A percentile compares a stretch with the other conserved stretches of the same genome.
Evolutionary conservation across 2,888 invertebrate species (phyloP).

Genomic region (Erebia aethiops): DNA sequence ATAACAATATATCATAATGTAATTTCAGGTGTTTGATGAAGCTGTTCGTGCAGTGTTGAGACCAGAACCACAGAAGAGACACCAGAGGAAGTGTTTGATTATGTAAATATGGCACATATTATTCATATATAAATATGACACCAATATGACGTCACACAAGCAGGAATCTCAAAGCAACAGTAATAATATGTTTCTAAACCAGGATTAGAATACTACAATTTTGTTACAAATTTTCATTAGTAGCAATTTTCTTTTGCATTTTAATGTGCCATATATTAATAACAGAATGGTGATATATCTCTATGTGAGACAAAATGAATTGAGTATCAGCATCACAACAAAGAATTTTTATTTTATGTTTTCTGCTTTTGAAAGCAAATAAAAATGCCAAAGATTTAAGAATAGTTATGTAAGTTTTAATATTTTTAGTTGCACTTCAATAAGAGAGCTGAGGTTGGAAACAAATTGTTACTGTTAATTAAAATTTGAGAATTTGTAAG

Average conservation of each 20-base stretch:
- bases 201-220: slow-evolving; percentile 33
- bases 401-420: slow-evolving; percentile 71
- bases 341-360: slow-evolving; percentile 54
- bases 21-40: slow-evolving; percentile 96
- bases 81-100: slow-evolving; percentile 94
- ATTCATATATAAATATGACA: no score
- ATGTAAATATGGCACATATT: slow-evolving; percentile 83
- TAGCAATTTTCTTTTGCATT: slow-evolving; percentile 30
- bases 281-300: slow-evolving; percentile 24
- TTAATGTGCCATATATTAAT: slow-evolving; percentile 54
- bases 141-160: slow-evolving; percentile 52
- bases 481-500: slow-evolving; percentile 50
- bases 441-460: slow-evolving; percentile 67
- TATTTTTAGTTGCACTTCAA: slow-evolving; percentile 56
- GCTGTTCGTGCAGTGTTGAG: slow-evolving; percentile 98
- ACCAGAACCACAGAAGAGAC: slow-evolving; percentile 97
- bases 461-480: slow-evolving; percentile 80
- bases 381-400: slow-evolving; percentile 78
- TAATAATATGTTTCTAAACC: slow-evolving; percentile 81
- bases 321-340: slow-evolving; percentile 57
- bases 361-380: slow-evolving; percentile 61
- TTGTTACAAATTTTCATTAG: slow-evolving; percentile 19
- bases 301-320: slow-evolving; percentile 20
- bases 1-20: background rate
- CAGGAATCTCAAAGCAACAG: slow-evolving; percentile 72